Conservation (phyloP, 2,888 invertebrate genomes). For the Folsomia candida region DNA sequence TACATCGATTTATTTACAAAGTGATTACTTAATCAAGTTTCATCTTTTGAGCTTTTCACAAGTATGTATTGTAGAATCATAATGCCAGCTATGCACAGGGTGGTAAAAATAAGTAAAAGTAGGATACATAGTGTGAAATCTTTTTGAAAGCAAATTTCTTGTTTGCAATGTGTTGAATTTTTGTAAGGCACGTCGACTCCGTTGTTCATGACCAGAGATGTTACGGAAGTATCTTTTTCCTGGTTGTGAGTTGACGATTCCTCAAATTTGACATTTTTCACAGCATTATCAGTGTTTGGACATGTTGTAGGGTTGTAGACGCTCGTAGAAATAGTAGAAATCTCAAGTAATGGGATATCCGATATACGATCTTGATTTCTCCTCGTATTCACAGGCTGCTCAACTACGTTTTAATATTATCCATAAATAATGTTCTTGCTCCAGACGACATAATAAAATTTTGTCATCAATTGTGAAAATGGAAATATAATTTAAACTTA, state of each 20-base stretch:
- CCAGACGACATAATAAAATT: too few species aligned
- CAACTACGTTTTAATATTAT: slow-evolving; percentile 1
- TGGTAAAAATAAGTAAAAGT: neutral
- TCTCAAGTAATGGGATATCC: neutral
- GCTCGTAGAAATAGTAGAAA: neutral
- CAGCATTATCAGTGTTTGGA: neutral
- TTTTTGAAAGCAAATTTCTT: too few species aligned
- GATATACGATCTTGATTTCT: neutral
- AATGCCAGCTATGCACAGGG: neutral
- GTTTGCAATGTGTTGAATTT: too few species aligned
- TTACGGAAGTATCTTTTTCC: too few species aligned
- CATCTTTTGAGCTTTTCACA: neutral
- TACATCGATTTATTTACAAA: neutral
- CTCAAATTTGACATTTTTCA: neutral
- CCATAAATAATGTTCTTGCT: neutral
- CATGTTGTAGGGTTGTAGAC: neutral
- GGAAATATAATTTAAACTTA: too few species aligned
- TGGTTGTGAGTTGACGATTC: neutral
- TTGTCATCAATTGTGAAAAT: too few species aligned
- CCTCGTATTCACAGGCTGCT: neutral
- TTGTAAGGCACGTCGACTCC: too few species aligned
- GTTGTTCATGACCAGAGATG: too few species aligned
- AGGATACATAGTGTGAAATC: neutral
- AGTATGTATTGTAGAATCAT: neutral
- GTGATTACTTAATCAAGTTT: neutral